These are phyloP conservation scores for Drosophila atroscutellata DNA, from an alignment of 2,888 invertebrate genomes.

Conservation along the genomic window DNA sequence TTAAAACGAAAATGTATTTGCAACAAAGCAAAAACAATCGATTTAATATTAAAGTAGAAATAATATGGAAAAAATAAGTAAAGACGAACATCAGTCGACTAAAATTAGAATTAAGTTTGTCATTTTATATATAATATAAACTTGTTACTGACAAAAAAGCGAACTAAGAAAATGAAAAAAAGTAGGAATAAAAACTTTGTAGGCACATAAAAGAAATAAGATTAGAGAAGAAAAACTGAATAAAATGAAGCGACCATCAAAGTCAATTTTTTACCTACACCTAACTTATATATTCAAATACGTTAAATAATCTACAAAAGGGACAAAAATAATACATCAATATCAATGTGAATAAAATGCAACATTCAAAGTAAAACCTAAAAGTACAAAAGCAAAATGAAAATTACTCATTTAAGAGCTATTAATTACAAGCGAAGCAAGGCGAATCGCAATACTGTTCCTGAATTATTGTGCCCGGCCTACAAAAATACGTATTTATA, in stretches of 20 bases:
- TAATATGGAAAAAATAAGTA: neutral
- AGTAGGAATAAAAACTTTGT: neutral
- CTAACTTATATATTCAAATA: neutral
- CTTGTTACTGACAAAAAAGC: neutral
- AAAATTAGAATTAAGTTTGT: neutral
- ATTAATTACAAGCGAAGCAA: neutral
- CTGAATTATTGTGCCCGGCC: neutral
- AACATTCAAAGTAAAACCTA: neutral
- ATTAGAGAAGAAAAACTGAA: neutral
- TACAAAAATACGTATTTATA: neutral
- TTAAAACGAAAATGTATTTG: neutral
- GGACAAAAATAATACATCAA: neutral
- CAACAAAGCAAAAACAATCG: neutral
- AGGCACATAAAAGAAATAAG: neutral
- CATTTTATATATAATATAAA: neutral
- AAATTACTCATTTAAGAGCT: neutral
- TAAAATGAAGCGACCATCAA: neutral
- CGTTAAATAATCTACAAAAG: neutral
- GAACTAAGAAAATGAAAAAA: neutral
- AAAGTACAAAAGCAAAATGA: neutral
- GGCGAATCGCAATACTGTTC: neutral
- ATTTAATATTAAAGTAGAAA: neutral
- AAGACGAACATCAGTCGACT: neutral
- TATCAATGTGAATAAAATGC: neutral
- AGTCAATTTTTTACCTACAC: neutral